phyloP scores from a whole-genome alignment of 2,113 vertebrate species.

The Pao palembangensis region DNA sequence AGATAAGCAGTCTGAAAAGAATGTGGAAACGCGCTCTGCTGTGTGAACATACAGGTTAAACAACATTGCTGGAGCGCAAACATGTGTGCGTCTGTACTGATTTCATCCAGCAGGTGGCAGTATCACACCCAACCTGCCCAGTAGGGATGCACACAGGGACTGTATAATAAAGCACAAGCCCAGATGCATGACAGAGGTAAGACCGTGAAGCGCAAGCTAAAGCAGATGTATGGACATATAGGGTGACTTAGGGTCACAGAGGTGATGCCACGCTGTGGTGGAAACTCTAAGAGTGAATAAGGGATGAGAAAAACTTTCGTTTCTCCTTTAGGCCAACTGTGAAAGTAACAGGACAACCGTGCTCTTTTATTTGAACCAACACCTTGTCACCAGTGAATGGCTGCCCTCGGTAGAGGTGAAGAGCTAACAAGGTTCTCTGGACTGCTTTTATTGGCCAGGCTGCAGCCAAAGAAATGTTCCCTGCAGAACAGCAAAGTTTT shows the following conservation, averaged over 20 bases:
- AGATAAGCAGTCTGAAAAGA: not conserved
- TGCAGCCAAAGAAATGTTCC: conserved; percentile 21
- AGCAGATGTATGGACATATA: conserved; percentile 1
- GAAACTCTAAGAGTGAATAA: conserved; percentile 24
- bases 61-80: not conserved
- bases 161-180: not conserved
- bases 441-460: conserved; percentile 9
- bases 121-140: not conserved
- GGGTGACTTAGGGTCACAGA: not conserved
- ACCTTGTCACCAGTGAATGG: conserved; percentile 14
- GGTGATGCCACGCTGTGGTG: conserved; percentile 4
- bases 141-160: too few species aligned
- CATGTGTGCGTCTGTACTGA: not conserved
- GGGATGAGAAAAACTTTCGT: conserved; percentile 13
- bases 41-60: too few species aligned
- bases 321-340: conserved; percentile 9
- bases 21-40: not conserved
- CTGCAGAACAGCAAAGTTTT: conserved; percentile 26
- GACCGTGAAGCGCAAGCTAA: not conserved
- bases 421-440: not conserved
- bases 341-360: conserved; percentile 12
- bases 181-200: not conserved
- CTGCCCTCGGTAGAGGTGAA: conserved; percentile 12
- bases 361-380: conserved; percentile 32
- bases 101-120: conserved; percentile 63